phyloP scores from a whole-genome alignment of 1,140 invertebrate genomes.

The Drosophila suzukii region DNA sequence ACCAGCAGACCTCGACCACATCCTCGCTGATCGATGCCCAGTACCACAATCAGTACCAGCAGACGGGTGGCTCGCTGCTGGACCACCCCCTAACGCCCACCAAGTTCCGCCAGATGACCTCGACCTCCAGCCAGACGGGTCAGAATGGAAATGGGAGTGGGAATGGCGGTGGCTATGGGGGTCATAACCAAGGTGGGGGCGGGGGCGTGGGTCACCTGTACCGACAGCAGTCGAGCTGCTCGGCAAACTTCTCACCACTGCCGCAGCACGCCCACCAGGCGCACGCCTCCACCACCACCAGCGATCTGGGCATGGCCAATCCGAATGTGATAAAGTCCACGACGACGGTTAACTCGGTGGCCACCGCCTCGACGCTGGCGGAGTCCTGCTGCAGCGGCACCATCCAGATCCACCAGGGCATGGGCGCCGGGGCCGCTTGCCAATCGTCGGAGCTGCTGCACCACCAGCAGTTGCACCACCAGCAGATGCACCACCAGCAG shows the following conservation, averaged over 20 bases:
- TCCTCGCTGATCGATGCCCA: constrained; percentile 80
- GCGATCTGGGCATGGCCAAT: constrained; percentile 77
- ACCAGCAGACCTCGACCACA: constrained; percentile 83
- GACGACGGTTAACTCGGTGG: constrained; percentile 80
- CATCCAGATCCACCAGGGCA: constrained; percentile 79
- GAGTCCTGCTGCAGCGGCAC: constrained; percentile 81
- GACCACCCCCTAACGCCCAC: constrained; percentile 82
- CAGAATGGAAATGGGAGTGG: constrained; percentile 47
- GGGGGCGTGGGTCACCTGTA: constrained; percentile 51
- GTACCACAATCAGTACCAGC: constrained; percentile 83
- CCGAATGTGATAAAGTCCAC: constrained; percentile 84
- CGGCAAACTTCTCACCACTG: constrained; percentile 80
- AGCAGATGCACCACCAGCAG: constrained; percentile 32
- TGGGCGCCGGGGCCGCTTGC: constrained; percentile 73
- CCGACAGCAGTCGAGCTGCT: constrained; percentile 81
- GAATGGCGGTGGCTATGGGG: constrained; percentile 1
- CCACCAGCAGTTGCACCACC: constrained; percentile 45
- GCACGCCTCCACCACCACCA: constrained; percentile 80
- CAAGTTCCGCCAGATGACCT: constrained; percentile 78
- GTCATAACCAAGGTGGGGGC: not conserved
- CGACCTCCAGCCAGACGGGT: constrained; percentile 77
- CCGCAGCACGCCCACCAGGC: constrained; percentile 79
- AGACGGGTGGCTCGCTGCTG: constrained; percentile 79
- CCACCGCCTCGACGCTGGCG: constrained; percentile 79
- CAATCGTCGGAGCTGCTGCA: constrained; percentile 72